phyloP scores from a whole-genome alignment of 2,797 vertebrate species.

The Rhincodon typus region DNA sequence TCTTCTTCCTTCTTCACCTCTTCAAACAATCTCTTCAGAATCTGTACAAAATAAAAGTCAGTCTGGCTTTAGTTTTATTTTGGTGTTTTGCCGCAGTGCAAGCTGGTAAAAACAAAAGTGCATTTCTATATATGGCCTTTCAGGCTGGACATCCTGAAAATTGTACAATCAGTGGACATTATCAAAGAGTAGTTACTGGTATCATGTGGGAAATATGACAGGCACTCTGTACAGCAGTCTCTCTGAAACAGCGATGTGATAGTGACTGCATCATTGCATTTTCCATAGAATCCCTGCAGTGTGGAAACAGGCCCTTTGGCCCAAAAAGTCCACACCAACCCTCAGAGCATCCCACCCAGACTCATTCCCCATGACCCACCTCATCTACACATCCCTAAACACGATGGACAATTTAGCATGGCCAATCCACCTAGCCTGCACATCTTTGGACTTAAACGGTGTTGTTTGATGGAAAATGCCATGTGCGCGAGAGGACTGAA shows the following conservation, averaged over 20 bases:
- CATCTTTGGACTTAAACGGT: too few species aligned
- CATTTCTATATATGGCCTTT: neutral
- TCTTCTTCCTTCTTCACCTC: conserved; percentile 43
- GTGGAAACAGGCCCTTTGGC: too few species aligned
- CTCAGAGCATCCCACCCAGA: too few species aligned
- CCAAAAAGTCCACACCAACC: too few species aligned
- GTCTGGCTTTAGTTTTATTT: neutral
- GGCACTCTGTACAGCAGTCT: neutral
- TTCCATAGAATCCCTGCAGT: neutral
- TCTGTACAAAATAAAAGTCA: conserved; percentile 48
- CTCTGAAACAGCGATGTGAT: neutral
- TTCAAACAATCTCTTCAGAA: conserved; percentile 58
- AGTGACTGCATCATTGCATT: neutral
- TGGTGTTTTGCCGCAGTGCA: neutral
- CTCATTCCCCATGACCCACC: too few species aligned
- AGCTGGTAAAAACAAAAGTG: neutral
- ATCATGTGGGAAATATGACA: neutral
- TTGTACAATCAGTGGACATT: neutral
- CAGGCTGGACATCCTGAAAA: neutral
- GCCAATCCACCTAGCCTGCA: too few species aligned
- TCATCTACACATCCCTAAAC: too few species aligned
- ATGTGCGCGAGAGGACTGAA: too few species aligned
- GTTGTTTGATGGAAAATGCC: too few species aligned
- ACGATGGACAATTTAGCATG: too few species aligned
- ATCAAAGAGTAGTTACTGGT: neutral